Evolutionary conservation across 2,113 vertebrate species (phyloP), one percentile per base, ranked within the genome.

Genomic region (Brachypteracias leptosomus): DNA sequence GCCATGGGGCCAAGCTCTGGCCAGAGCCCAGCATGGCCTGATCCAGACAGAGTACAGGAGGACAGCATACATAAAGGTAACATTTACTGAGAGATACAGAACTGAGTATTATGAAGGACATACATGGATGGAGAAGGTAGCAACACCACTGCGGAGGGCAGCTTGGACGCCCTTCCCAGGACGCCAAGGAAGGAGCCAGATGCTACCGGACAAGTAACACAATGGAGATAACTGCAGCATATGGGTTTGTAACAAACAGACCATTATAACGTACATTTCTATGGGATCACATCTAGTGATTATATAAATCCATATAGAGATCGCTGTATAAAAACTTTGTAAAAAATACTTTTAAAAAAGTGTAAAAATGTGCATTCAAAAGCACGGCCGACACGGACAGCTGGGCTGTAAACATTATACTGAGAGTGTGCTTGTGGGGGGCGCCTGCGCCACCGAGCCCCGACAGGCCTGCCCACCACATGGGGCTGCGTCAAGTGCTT

Each of bases 301-400:
- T 98, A 98, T 98, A 99, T 98, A 99, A 98, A 98, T 98, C 98
- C 98, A 98, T 98, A 98, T 98, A 98, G 98, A 99, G 98, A 98
- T 98, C 96, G 98, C 98, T 98, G 98, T 99, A 98, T 99, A 99
- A 99, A 99, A 99, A 98, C 97, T 98, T 98, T 97, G 97, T 98
- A 98, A 98, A 98, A 98, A 98, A 98, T 98, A 98, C 84, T 96
- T 97, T 98, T 97, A 97, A 98, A 96, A 98, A 98, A 97, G 97
- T 98, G 98, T 98, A 98, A 98, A 98, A 98, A 96, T 98, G 98
- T 98, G 98, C 98, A 98, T 98, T 98, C 97, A 97, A 98, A 96
- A 98, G 98, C 98, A 99, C 98, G 97, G 98, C 98, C 98, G 33
- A 95, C 96, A 93, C 95, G 97, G 98, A 98, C 97, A 98, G 98